These are phyloP conservation scores for Hippocampus abdominalis DNA, from an alignment of 2,113 vertebrate species.

Conservation along the genomic window DNA sequence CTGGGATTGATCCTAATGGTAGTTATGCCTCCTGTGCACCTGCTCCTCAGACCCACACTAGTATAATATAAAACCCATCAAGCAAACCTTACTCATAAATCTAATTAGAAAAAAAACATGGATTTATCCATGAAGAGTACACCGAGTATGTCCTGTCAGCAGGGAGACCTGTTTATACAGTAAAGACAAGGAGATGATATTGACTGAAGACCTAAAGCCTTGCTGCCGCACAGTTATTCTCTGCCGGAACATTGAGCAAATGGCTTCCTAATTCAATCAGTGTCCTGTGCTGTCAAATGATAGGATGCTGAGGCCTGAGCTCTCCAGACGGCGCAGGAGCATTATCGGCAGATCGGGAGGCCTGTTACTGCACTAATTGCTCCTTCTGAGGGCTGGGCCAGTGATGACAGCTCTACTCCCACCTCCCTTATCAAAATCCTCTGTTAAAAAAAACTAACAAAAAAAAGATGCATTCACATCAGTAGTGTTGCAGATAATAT, in stretches of 20 bases:
- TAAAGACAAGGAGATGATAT: conserved; percentile 54
- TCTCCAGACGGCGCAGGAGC: conserved; percentile 76
- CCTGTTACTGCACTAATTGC: conserved; percentile 84
- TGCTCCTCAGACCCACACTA: conserved; percentile 43
- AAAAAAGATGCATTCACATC: conserved; percentile 11
- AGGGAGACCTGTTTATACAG: conserved; percentile 36
- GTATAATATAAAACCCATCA: neutral
- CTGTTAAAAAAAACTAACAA: conserved; percentile 23
- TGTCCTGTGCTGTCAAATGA: conserved; percentile 87
- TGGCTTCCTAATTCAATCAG: conserved; percentile 94
- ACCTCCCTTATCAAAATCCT: conserved; percentile 22
- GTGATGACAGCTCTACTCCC: conserved; percentile 55
- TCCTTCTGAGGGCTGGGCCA: conserved; percentile 74
- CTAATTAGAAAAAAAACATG: conserved; percentile 18
- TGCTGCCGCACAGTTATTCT: conserved; percentile 74
- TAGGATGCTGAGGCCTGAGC: conserved; percentile 72
- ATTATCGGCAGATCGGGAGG: conserved; percentile 86
- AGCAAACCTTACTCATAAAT: neutral
- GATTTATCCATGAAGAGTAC: conserved; percentile 19
- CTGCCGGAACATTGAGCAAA: conserved; percentile 82
- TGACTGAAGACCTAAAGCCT: conserved; percentile 69
- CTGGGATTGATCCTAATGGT: conserved; percentile 57
- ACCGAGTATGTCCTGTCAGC: conserved; percentile 41
- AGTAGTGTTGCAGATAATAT: neutral
- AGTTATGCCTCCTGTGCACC: conserved; percentile 53